A percentile compares a stretch with the other conserved stretches of the same genome.
These are phyloP conservation scores for Gila robusta DNA, from an alignment of 2,797 vertebrate species.

Conservation along the genomic window DNA sequence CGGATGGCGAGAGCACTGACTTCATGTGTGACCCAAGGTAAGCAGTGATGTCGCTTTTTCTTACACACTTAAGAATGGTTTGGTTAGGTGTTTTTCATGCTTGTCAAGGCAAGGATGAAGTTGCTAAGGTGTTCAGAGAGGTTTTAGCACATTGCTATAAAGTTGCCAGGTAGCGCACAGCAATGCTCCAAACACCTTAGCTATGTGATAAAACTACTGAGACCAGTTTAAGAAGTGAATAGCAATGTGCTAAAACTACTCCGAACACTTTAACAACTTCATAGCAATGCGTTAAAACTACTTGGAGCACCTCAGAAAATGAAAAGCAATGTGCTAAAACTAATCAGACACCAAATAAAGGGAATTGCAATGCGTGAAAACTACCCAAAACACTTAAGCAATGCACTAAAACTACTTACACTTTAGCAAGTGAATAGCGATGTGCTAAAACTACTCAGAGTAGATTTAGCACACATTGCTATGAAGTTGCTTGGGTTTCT, in stretches of 20 bases:
- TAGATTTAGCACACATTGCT: no score
- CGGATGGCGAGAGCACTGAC: constrained; percentile 92
- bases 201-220: neutral
- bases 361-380: neutral
- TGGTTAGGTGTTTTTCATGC: neutral
- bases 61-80: neutral
- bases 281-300: neutral
- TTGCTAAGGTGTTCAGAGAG: neutral
- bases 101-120: neutral
- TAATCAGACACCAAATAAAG: neutral
- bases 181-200: neutral
- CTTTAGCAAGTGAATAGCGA: neutral
- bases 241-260: neutral
- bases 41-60: constrained; percentile 40
- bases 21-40: constrained; percentile 98
- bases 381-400: neutral
- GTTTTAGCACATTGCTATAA: neutral
- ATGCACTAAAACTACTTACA: no score
- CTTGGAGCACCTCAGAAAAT: neutral
- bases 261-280: neutral
- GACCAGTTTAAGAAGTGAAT: neutral
- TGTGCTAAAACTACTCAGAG: neutral
- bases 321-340: neutral
- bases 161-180: neutral
- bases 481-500: no score